A percentile compares a stretch with the other conserved stretches of the same genome.
phyloP scores from a whole-genome alignment of 2,797 vertebrate species.

The Nasua narica region DNA sequence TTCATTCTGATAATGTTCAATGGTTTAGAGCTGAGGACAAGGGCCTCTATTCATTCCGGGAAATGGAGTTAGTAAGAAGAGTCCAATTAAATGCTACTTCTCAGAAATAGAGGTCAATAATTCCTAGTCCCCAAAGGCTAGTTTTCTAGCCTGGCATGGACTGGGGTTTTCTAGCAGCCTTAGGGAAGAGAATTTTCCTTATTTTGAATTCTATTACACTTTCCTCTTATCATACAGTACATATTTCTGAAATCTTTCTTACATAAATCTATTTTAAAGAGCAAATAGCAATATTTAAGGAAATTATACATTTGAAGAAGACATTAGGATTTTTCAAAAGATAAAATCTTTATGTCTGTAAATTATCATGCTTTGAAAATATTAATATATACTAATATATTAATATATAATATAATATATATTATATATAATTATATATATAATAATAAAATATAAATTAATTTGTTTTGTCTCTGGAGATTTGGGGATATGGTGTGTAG shows the following conservation, averaged over 20 bases:
- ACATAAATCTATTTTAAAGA: conserved; percentile 32
- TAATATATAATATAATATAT: conserved; percentile 15
- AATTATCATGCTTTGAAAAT: background rate
- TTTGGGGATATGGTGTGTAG: background rate
- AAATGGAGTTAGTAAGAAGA: conserved; percentile 36
- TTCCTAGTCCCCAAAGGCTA: background rate
- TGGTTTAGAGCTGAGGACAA: background rate
- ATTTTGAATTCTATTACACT: background rate
- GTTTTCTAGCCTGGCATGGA: background rate
- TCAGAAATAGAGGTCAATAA: conserved; percentile 36
- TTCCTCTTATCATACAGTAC: conserved; percentile 2
- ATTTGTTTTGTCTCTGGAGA: background rate
- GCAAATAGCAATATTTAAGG: background rate
- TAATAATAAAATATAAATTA: background rate
- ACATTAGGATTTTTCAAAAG: conserved; percentile 13
- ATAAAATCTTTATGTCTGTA: background rate
- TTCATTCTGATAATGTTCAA: conserved; percentile 37
- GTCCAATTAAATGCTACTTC: conserved; percentile 31
- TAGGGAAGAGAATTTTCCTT: background rate
- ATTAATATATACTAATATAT: background rate
- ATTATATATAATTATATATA: background rate
- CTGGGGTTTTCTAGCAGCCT: background rate
- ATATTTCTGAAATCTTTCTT: conserved; percentile 18
- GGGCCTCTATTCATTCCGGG: background rate
- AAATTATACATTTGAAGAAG: conserved; percentile 34